Base-by-base conservation (phyloP, 1,140 invertebrate species). In the Penaeus vannamei region DNA sequence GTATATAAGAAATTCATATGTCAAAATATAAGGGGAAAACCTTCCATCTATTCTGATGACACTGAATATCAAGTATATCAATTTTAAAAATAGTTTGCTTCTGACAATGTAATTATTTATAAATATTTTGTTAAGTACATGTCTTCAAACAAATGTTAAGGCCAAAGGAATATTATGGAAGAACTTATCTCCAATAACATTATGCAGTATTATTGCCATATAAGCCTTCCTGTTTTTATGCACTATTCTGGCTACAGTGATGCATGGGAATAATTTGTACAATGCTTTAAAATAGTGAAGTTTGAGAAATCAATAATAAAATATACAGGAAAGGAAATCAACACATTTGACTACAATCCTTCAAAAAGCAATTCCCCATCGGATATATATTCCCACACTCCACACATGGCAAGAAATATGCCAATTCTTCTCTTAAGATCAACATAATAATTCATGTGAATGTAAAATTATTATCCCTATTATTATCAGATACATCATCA, bases 141-240 rank as follows among this genome's bases (percentile, higher is more conserved):
- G 64, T 90, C 76, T 46, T 86, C 84, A 90, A 90, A 90, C 88
- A 90, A 90, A 90, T 90, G 83, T 82, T 90, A 90, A 90, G 88
- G 88, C 88, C 88, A 90, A 90, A 90, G 88, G 84, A 90, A 90
- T 90, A 90, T 85, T 85, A 90, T 90, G 88, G 88, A 90, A 90
- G 88, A 90, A 90, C 88, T 85, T 86, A 90, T 86, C 88, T 82
- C 69, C 88, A 90, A 85, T 85, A 90, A 90, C 84, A 86, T 86
- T 85, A 85, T 90, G 79, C 84, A 84, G 66, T 64, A 84, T 89
- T 84, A 89, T 84, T 89, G 87, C 87, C 87, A 84, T 85, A 84
- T 89, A 89, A 89, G 87, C 87, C 87, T 85, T 89, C 87, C 87
- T 84, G 81, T 89, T 84, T 53, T 85, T 89, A 89, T 89, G 87